Percentiles rank a stretch among this genome's conserved stretches.
Conservation (phyloP, 2,113 vertebrate species). For the Hyla sarda region DNA sequence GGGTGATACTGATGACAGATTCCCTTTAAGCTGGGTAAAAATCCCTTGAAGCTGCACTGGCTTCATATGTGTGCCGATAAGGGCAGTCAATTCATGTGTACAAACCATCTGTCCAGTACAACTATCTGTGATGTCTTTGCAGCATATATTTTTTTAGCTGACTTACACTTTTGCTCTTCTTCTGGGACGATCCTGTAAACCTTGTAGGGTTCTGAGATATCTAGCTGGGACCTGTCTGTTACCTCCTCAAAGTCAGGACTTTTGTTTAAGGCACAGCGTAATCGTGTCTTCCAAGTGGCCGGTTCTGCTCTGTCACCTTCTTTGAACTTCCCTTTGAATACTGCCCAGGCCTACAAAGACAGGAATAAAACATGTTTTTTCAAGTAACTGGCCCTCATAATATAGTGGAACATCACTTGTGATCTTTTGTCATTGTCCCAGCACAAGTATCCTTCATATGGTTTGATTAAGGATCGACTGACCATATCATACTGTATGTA, state of each 20-base stretch:
- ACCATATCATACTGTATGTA: too few relatives aligned
- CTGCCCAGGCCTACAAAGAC: slow-evolving; percentile 88
- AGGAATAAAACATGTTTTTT: neutral
- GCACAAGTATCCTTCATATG: too few relatives aligned
- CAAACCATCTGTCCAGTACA: too few relatives aligned
- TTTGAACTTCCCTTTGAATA: slow-evolving; percentile 99
- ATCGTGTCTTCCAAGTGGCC: slow-evolving; percentile 96
- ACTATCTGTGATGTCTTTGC: too few relatives aligned
- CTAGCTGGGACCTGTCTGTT: slow-evolving; percentile 93
- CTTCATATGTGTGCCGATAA: too few relatives aligned
- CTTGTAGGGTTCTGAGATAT: slow-evolving; percentile 98
- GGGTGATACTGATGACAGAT: too few relatives aligned
- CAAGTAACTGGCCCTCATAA: neutral
- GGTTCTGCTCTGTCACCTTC: slow-evolving; percentile 96
- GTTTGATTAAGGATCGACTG: too few relatives aligned
- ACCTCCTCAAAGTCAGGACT: slow-evolving; percentile 98
- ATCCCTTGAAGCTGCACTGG: too few relatives aligned
- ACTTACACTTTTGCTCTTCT: slow-evolving; percentile 94
- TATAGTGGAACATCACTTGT: too few relatives aligned
- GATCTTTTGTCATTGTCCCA: too few relatives aligned
- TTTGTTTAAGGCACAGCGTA: slow-evolving; percentile 96
- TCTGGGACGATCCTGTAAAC: slow-evolving; percentile 96
- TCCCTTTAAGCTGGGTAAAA: too few relatives aligned
- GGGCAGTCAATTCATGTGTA: too few relatives aligned
- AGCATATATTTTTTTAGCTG: neutral